phyloP scores from a whole-genome alignment of 2,113 vertebrate genomes.

The Campylomormyrus tamandua region DNA sequence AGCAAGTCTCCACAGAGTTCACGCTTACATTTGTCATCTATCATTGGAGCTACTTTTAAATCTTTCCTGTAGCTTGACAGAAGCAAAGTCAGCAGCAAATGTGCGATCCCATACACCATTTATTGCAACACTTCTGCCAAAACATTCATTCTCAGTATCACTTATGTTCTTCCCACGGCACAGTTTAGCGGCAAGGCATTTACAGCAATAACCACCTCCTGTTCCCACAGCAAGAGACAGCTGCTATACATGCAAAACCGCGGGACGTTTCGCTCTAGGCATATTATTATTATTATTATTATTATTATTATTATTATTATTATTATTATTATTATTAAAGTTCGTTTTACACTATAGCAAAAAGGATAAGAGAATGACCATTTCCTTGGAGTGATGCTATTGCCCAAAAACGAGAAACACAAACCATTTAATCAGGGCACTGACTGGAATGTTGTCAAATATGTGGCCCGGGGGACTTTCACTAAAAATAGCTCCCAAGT shows the following conservation, averaged over 20 bases:
- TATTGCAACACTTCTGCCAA: background rate
- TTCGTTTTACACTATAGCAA: background rate
- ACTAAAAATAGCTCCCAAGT: conserved; percentile 18
- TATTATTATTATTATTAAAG: too few relatives aligned
- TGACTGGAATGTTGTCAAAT: conserved; percentile 14
- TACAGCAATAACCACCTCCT: background rate
- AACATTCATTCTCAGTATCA: background rate
- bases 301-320: too few relatives aligned
- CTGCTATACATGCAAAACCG: background rate
- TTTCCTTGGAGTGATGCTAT: background rate
- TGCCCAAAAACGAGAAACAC: background rate
- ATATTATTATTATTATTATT: background rate
- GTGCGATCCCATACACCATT: background rate
- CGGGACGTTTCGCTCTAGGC: too few relatives aligned
- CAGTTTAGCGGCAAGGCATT: background rate
- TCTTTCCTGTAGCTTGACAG: background rate
- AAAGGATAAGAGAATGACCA: background rate
- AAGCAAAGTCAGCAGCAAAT: background rate
- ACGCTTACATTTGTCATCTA: background rate
- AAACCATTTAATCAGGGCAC: background rate
- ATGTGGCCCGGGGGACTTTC: conserved; percentile 12
- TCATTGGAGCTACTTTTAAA: background rate
- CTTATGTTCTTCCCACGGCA: background rate
- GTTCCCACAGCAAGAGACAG: conserved; percentile 9
- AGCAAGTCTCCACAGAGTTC: background rate